Conservation (phyloP, 2,888 invertebrate genomes). For the Hyppa rectilinea region DNA sequence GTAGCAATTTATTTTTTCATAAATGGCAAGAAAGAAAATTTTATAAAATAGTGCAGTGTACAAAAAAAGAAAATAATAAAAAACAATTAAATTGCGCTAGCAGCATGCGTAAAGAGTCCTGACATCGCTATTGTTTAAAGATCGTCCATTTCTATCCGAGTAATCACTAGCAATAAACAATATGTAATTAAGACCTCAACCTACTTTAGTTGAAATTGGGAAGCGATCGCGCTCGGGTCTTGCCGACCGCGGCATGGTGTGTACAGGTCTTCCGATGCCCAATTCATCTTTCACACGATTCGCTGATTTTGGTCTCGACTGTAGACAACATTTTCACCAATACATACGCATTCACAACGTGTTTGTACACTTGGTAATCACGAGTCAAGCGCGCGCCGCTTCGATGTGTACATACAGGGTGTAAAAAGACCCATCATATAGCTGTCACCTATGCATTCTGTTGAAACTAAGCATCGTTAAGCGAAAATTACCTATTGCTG, state of each 20-base stretch:
- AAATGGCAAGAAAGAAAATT: too few species aligned
- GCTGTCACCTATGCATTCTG: background rate
- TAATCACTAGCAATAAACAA: slow-evolving; percentile 1
- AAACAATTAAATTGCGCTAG: too few species aligned
- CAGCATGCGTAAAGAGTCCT: too few species aligned
- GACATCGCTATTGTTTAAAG: background rate
- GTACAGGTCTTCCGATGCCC: slow-evolving; percentile 32
- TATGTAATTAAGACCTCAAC: slow-evolving; percentile 6
- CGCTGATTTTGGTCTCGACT: slow-evolving; percentile 77
- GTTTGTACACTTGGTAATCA: too few species aligned
- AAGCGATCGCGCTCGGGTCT: slow-evolving; percentile 69
- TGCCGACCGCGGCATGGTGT: slow-evolving; percentile 52
- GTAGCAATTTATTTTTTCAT: too few species aligned
- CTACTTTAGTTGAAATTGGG: slow-evolving; percentile 62
- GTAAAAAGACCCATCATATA: background rate
- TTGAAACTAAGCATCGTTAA: background rate
- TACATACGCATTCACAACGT: too few species aligned
- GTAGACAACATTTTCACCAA: slow-evolving; percentile 13
- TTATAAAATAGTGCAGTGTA: too few species aligned
- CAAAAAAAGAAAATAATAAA: too few species aligned
- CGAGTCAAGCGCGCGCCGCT: too few species aligned
- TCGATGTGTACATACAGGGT: background rate
- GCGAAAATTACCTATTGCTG: background rate
- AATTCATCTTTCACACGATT: slow-evolving; percentile 73
- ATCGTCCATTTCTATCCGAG: background rate